Base-by-base conservation (phyloP, 1,140 invertebrate genomes). In the Drosophila repletoides region DNA sequence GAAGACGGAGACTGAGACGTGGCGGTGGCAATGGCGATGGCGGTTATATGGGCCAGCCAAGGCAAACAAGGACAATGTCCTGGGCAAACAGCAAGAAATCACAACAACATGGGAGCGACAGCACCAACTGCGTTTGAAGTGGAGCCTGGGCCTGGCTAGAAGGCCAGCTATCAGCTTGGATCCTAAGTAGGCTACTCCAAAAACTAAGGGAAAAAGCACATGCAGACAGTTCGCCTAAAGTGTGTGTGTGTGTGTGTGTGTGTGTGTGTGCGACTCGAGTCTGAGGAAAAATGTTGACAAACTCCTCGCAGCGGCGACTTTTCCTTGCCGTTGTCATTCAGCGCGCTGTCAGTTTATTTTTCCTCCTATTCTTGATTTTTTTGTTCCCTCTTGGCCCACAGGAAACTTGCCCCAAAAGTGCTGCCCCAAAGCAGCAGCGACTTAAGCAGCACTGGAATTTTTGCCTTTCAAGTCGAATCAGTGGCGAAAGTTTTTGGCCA, bases 331-430 rank as follows among this genome's bases (percentile, higher is more conserved):
- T 75, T 84, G 80, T 86, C 79, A 86, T 84, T 84, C 79, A 86
- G 56, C 81, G 80, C 81, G 80, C 76, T 86, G 80, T 86, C 80
- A 86, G 68, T 60, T 49, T 45, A 72, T 67, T 86, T 75, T 86
- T 63, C 53, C 53, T 65, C 56, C 48, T 36, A 40, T 65, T 38
- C 19, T 58, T 31, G 31, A 19, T 28, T 15, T 26, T 49, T 41
- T 53, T 29, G 24, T 21, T 21, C 7, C 49, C 22, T 36, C 17
- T 24, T 29, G 12, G 38, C 41, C 43, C 26, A 45, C 49, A 55
- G 63, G 43, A 28, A 66, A 51, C 63, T 66, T 59, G 43, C 43
- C 43, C 33, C 26, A 40, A 64, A 56, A 56, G 21, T 41, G 21
- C 51, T 33, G 41, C 34, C 56, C 64, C 46, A 26, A 5, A 48